A percentile compares a stretch with the other conserved stretches of the same genome.
These are phyloP conservation scores for Drosophila navojoa DNA, from an alignment of 1,140 invertebrate species.

Conservation along the genomic window DNA sequence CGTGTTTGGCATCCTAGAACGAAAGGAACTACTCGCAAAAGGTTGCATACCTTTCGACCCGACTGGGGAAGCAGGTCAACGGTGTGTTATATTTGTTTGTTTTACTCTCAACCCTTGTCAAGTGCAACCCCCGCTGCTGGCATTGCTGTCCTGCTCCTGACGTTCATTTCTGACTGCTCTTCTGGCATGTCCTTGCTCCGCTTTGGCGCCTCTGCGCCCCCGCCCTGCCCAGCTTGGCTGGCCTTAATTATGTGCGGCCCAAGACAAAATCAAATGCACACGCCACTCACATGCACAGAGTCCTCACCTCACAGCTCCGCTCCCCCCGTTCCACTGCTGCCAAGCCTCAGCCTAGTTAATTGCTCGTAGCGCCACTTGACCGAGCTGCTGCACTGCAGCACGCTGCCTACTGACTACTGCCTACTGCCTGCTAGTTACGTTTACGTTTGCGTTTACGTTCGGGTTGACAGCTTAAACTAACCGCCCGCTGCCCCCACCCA, in stretches of 20 bases:
- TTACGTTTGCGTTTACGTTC: slow-evolving; percentile 30
- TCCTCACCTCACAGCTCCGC: slow-evolving; percentile 1
- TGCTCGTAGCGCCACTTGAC: slow-evolving; percentile 78
- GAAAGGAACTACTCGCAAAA: slow-evolving; percentile 31
- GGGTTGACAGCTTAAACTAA: slow-evolving; percentile 65
- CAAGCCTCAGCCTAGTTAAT: slow-evolving; percentile 56
- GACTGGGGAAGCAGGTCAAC: slow-evolving; percentile 58
- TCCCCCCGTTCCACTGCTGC: slow-evolving; percentile 24
- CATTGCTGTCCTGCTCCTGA: slow-evolving; percentile 36
- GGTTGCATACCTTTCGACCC: slow-evolving; percentile 62
- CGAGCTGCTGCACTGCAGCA: slow-evolving; percentile 60
- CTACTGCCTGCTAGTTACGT: slow-evolving; percentile 20
- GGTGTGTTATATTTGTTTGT: slow-evolving; percentile 70
- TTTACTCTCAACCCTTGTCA: slow-evolving; percentile 79
- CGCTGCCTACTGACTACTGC: slow-evolving; percentile 1
- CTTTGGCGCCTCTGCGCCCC: slow-evolving; percentile 53
- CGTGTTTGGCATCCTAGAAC: slow-evolving; percentile 67
- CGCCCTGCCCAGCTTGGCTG: slow-evolving; percentile 65
- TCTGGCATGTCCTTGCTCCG: slow-evolving; percentile 69
- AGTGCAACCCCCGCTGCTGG: slow-evolving; percentile 36
- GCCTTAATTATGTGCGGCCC: slow-evolving; percentile 78
- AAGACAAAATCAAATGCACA: slow-evolving; percentile 73
- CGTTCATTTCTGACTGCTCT: slow-evolving; percentile 38
- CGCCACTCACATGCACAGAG: slow-evolving; percentile 37
- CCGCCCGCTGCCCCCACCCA: slow-evolving; percentile 35